Evolutionary conservation across 2,888 invertebrate genomes (phyloP).

Genomic region (Acanthosepion esculentum): DNA sequence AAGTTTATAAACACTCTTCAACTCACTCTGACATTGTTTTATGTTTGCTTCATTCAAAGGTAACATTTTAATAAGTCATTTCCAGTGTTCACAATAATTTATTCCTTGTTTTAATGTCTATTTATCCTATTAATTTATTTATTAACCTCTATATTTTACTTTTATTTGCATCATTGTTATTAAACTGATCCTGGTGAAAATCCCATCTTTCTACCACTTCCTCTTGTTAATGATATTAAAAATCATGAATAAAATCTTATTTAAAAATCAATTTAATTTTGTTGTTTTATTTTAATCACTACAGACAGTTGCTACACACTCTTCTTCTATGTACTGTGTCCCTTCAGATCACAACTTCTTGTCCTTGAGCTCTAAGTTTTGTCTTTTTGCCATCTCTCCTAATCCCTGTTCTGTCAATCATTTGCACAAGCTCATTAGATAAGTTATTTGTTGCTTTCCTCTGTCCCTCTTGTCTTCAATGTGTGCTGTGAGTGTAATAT

Average conservation of each 20-base stretch:
- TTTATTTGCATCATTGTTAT: not conserved
- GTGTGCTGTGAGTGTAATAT: no score
- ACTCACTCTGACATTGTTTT: not conserved
- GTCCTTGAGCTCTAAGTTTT: no score
- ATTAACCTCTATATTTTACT: not conserved
- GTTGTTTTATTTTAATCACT: not conserved
- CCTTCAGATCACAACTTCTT: no score
- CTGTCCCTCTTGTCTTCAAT: no score
- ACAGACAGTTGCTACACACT: no score
- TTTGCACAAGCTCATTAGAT: no score
- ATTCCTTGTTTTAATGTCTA: not conserved
- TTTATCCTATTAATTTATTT: not conserved
- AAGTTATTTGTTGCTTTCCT: no score
- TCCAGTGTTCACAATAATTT: not conserved
- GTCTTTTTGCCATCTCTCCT: no score
- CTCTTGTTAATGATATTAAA: not conserved
- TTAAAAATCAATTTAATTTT: not conserved
- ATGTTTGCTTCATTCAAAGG: not conserved
- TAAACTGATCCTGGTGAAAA: not conserved
- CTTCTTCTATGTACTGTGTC: no score
- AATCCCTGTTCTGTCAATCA: no score
- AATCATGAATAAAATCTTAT: constrained; percentile 33
- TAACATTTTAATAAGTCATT: not conserved
- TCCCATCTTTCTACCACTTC: not conserved
- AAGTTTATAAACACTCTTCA: not conserved